Evolutionary conservation across 2,888 invertebrate species (phyloP).

Genomic region (Drepana falcataria): DNA sequence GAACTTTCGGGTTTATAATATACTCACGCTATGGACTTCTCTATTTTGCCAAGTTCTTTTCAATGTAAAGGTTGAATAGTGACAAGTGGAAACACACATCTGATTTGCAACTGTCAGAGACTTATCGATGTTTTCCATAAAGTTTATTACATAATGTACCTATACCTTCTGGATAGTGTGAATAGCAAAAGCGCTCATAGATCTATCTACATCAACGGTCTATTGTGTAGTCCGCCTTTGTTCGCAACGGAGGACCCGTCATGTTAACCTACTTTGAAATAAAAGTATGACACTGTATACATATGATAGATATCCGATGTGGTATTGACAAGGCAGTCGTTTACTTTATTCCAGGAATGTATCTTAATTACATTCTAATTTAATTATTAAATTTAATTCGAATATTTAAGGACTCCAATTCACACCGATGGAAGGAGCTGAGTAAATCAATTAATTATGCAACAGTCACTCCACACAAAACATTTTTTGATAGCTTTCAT

Average conservation of each 20-base stretch:
- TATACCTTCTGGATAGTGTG: not conserved
- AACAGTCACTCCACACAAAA: no score
- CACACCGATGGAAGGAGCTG: no score
- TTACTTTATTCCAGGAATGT: no score
- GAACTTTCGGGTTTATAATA: no score
- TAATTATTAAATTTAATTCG: no score
- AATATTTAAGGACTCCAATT: no score
- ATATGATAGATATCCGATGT: slow-evolving; percentile 10
- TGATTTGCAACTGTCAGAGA: slow-evolving; percentile 1
- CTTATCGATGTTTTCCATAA: not conserved
- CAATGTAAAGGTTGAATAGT: no score
- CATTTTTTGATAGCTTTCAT: no score
- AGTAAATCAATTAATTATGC: no score
- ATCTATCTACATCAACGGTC: slow-evolving; percentile 20
- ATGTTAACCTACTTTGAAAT: slow-evolving; percentile 50
- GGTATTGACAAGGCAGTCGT: not conserved
- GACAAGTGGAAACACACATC: not conserved
- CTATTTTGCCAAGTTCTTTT: no score
- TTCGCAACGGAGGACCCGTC: slow-evolving; percentile 24
- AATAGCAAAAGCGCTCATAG: not conserved
- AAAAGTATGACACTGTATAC: slow-evolving; percentile 21
- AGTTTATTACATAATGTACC: not conserved
- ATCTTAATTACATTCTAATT: no score
- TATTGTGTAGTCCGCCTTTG: slow-evolving; percentile 29
- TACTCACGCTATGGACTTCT: no score